Conservation (phyloP, 2,113 vertebrate species). For the Mormoops blainvillei region DNA sequence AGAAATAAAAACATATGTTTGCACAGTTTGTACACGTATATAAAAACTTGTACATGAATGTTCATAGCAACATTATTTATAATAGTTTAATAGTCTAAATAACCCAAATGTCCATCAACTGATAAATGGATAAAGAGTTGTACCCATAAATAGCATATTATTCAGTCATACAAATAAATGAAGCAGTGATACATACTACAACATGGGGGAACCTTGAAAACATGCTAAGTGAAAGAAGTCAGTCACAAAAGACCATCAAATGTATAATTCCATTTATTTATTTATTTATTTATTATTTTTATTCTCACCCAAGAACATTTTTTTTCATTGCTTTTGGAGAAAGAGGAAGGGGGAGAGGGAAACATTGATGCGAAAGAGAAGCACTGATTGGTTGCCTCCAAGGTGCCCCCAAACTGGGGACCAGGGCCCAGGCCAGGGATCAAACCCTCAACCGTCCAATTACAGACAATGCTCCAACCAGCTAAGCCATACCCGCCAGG, state of each 20-base stretch:
- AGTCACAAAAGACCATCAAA: background rate
- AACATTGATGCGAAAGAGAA: too few relatives aligned
- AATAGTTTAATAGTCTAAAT: background rate
- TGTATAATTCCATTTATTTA: background rate
- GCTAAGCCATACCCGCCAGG: too few relatives aligned
- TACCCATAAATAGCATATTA: background rate
- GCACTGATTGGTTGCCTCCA: too few relatives aligned
- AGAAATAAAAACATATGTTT: background rate
- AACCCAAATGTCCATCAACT: background rate
- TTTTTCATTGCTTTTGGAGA: too few relatives aligned
- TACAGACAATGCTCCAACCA: too few relatives aligned
- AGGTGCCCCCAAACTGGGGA: too few relatives aligned
- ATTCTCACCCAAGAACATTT: too few relatives aligned
- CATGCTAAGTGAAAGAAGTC: background rate
- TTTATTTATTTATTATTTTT: too few relatives aligned
- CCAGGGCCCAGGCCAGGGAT: too few relatives aligned
- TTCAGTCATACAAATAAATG: background rate
- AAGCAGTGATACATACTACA: background rate
- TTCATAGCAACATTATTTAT: background rate
- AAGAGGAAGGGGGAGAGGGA: too few relatives aligned
- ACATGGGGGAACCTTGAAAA: background rate
- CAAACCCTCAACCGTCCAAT: too few relatives aligned
- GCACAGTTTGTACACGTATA: background rate
- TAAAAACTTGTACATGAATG: background rate
- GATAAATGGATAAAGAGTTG: background rate